These are phyloP conservation scores for Bergia sp. DNA, from an alignment of 92 coral and sea anemone species.

Conservation along the genomic window DNA sequence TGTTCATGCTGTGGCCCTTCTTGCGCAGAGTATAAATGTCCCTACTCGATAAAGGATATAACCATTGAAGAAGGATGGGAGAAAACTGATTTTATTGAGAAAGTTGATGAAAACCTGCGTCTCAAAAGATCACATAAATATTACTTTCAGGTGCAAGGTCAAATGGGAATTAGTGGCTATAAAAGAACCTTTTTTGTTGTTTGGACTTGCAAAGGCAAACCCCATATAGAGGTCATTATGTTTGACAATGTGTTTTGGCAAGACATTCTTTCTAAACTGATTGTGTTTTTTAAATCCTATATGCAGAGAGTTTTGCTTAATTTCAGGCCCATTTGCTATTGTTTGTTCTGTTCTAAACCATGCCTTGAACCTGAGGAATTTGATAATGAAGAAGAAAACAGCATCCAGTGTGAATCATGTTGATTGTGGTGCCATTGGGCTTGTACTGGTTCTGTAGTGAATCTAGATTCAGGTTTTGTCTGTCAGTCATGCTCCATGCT, in stretches of 20 bases:
- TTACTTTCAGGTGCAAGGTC: slow-evolving; percentile 59
- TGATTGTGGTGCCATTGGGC: slow-evolving; percentile 50
- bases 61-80: slow-evolving; percentile 42
- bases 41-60: slow-evolving; percentile 41
- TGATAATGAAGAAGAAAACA: slow-evolving; percentile 51
- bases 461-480: too few species aligned
- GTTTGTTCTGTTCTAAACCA: slow-evolving; percentile 43
- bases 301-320: slow-evolving; percentile 50
- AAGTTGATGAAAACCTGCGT: slow-evolving; percentile 18
- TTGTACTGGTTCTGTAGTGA: background rate
- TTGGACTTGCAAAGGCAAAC: slow-evolving; percentile 52
- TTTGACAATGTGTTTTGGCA: slow-evolving; percentile 43
- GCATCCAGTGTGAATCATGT: slow-evolving; percentile 63
- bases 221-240: slow-evolving; percentile 34
- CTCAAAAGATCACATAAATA: slow-evolving; percentile 53
- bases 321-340: slow-evolving; percentile 43
- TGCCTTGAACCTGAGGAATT: slow-evolving; percentile 60
- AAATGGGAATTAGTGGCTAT: slow-evolving; percentile 54
- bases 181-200: slow-evolving; percentile 51
- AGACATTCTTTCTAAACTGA: background rate
- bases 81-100: slow-evolving; percentile 44
- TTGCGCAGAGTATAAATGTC: slow-evolving; percentile 55
- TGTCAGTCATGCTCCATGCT: too few species aligned
- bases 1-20: slow-evolving; percentile 52
- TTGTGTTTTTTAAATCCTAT: slow-evolving; percentile 7